phyloP scores from a whole-genome alignment of 2,888 invertebrate genomes.

The Crepidodera aurea region DNA sequence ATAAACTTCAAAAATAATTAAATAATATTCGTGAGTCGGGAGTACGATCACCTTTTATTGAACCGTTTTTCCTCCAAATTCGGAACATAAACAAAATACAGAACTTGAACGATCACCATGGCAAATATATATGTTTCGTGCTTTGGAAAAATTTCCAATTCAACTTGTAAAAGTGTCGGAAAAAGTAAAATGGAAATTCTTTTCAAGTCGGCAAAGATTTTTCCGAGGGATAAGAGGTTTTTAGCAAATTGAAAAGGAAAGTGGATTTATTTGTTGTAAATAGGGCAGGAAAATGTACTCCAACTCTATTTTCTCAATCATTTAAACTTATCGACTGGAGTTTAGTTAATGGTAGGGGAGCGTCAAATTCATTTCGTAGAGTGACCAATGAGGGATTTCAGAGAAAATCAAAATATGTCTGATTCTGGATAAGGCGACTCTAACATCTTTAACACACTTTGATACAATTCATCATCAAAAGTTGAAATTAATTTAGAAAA shows the following conservation, averaged over 20 bases:
- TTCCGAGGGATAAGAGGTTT: slow-evolving; percentile 25
- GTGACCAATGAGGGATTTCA: too few relatives aligned
- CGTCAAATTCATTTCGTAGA: too few relatives aligned
- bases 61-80: too few relatives aligned
- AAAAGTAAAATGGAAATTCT: slow-evolving; percentile 28
- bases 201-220: slow-evolving; percentile 20
- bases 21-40: too few relatives aligned
- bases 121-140: slow-evolving; percentile 12
- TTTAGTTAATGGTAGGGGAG: too few relatives aligned
- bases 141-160: slow-evolving; percentile 20
- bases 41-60: too few relatives aligned
- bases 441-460: too few relatives aligned
- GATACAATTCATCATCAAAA: too few relatives aligned
- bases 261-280: slow-evolving; percentile 25
- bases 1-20: too few relatives aligned
- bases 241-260: slow-evolving; percentile 30
- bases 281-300: slow-evolving; percentile 19
- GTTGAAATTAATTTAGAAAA: too few relatives aligned
- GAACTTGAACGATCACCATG: neutral
- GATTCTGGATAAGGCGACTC: too few relatives aligned
- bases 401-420: too few relatives aligned
- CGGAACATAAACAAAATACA: neutral
- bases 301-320: slow-evolving; percentile 23
- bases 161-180: slow-evolving; percentile 23
- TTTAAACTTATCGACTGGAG: slow-evolving; percentile 9